phyloP scores from a whole-genome alignment of 2,888 invertebrate species.

The Phytoseiulus persimilis region DNA sequence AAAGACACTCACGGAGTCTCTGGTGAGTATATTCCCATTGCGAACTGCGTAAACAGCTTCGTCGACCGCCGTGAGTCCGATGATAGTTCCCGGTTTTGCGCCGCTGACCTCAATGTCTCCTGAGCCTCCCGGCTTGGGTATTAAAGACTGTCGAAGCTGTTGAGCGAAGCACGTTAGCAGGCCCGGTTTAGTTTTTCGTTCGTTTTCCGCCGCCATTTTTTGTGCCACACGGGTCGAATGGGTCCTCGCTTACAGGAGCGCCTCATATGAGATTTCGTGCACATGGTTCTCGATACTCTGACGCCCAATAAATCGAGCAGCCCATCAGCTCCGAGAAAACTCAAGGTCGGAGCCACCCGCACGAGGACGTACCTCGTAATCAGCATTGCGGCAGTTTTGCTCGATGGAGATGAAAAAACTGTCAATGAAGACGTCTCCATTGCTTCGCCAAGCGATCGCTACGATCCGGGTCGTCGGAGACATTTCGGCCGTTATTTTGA shows the following conservation, averaged over 20 bases:
- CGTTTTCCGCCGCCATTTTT: too few species aligned
- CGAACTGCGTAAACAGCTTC: constrained; percentile 45
- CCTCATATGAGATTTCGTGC: too few species aligned
- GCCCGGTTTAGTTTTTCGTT: too few species aligned
- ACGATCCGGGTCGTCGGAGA: constrained; percentile 18
- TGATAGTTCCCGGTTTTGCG: constrained; percentile 41
- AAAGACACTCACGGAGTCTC: constrained; percentile 41
- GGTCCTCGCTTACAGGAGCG: too few species aligned
- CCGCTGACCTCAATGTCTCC: constrained; percentile 42
- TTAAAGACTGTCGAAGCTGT: not conserved
- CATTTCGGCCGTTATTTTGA: not conserved
- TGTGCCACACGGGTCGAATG: too few species aligned
- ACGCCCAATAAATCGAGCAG: too few species aligned
- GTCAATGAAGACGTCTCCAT: not conserved
- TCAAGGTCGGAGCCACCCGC: not conserved
- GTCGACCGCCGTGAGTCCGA: constrained; percentile 45
- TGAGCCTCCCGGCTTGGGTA: constrained; percentile 43
- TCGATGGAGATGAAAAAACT: constrained; percentile 23
- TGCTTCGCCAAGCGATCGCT: not conserved
- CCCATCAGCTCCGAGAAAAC: too few species aligned
- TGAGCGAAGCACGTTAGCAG: not conserved
- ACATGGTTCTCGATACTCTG: too few species aligned
- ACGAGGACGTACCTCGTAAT: not conserved
- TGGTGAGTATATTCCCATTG: constrained; percentile 43
- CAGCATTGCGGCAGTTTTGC: not conserved